These are phyloP conservation scores for Tuta absoluta DNA, from an alignment of 2,888 invertebrate species.

Conservation along the genomic window DNA sequence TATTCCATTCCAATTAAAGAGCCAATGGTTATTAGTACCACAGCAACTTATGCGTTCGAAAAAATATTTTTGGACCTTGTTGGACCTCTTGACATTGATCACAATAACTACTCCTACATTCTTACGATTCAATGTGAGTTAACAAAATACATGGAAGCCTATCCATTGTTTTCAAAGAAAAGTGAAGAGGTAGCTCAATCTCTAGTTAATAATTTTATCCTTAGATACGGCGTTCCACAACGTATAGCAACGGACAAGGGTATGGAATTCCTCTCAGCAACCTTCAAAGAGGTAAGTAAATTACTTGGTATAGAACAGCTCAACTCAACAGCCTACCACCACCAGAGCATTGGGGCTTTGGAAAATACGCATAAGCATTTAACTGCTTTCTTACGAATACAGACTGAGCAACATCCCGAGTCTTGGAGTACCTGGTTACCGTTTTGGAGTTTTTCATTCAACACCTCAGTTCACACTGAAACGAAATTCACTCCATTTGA, in stretches of 20 bases:
- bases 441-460: too few species aligned
- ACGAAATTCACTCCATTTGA: too few species aligned
- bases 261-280: conserved; percentile 30
- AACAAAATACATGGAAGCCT: too few species aligned
- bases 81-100: conserved; percentile 20
- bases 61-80: conserved; percentile 30
- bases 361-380: conserved; percentile 32
- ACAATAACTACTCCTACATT: conserved; percentile 21
- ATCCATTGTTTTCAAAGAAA: conserved; percentile 28
- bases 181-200: conserved; percentile 26
- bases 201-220: conserved; percentile 32
- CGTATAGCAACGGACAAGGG: conserved; percentile 33
- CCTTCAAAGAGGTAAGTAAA: conserved; percentile 35
- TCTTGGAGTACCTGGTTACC: too few species aligned
- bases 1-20: conserved; percentile 23
- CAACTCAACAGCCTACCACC: conserved; percentile 35
- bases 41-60: conserved; percentile 28
- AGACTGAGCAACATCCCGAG: too few species aligned
- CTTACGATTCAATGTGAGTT: conserved; percentile 26
- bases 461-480: too few species aligned
- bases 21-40: conserved; percentile 28
- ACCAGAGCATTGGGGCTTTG: conserved; percentile 23
- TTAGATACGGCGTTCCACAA: conserved; percentile 32
- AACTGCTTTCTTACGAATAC: too few species aligned
- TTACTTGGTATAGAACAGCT: conserved; percentile 32